Conservation (phyloP, 2,113 vertebrate species). For the Sakesphorus luctuosus region DNA sequence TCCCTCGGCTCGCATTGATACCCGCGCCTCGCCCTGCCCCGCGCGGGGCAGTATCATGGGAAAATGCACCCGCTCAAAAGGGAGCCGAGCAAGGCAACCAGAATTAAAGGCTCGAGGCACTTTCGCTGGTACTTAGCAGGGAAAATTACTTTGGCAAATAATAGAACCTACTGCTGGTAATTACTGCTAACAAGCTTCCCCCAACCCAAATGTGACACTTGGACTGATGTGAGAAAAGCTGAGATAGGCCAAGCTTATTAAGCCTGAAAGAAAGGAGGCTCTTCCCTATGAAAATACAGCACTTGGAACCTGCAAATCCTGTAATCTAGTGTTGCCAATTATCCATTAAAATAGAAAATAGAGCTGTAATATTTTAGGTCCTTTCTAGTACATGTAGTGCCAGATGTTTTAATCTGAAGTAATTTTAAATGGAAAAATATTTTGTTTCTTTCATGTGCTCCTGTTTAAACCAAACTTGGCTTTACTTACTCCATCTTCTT, state of each 20-base stretch:
- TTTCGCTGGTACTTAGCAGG: constrained; percentile 87
- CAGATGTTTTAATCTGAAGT: constrained; percentile 66
- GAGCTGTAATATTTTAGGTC: constrained; percentile 76
- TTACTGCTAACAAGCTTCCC: constrained; percentile 86
- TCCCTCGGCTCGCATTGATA: constrained; percentile 85
- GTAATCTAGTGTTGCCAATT: constrained; percentile 81
- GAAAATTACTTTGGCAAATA: constrained; percentile 90
- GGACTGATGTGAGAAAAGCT: constrained; percentile 82
- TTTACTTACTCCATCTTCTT: constrained; percentile 40
- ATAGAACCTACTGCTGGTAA: constrained; percentile 87
- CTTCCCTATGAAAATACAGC: constrained; percentile 76
- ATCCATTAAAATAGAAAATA: constrained; percentile 75
- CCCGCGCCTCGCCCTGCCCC: constrained; percentile 71
- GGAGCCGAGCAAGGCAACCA: constrained; percentile 74
- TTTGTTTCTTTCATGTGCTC: constrained; percentile 52
- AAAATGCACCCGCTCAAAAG: constrained; percentile 86
- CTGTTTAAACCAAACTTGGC: constrained; percentile 61
- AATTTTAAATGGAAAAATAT: constrained; percentile 64
- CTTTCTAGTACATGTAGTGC: constrained; percentile 17
- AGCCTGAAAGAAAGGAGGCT: constrained; percentile 74
- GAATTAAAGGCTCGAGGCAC: constrained; percentile 84
- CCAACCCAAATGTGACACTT: constrained; percentile 80
- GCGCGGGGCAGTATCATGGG: constrained; percentile 83
- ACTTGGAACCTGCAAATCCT: constrained; percentile 74
- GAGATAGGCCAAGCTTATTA: constrained; percentile 81